Evolutionary conservation across 2,888 invertebrate genomes (phyloP), one percentile per base, ranked within the genome.

Genomic region (Idaea dimidiata): DNA sequence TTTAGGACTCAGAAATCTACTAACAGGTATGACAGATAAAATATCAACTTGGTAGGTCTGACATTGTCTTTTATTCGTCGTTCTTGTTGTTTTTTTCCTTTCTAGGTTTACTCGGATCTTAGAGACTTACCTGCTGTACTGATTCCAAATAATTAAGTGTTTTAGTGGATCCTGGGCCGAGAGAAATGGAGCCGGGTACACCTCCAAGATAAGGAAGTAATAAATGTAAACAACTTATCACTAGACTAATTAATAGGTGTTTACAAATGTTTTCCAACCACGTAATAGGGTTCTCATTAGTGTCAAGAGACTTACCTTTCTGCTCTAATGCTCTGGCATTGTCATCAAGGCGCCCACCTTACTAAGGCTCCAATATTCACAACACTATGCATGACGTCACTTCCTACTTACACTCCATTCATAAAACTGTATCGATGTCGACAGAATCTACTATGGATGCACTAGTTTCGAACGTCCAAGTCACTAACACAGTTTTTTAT

Each of bases 341-440:
- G 90, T 91, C 88, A 87, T 86, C 85, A 85, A 83, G 84, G 78
- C 83, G 78, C 86, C 86, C 84, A 82, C 82, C 80, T 75, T 76
- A 76, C 77, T 80, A 78, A 71, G 70, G 74, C 78, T 74, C 77
- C 75, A 82, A 83, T 81, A 79, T 82, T 81, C 90, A 89, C 89
- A 89, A 84, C 91, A 91, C 91, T 90, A 89, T 76, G 78, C 91
- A 90, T 91, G 88, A 90, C 89, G 89, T 91, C 91, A 92, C 90
- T 87, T 87, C 87, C 87, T 86, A 84, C 66, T 75, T 78, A 79
- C 88, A 88, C 86, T 87, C 85, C 89, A 90, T 90, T 90, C 91
- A 90, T 86, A 83, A 69, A 87, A 87, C 81, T 78, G 43, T 43
- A 82, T 82, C 83, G 80, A 83, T 67, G 66, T 69, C 80, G 82